Evolutionary conservation across 1,140 invertebrate species (phyloP), one percentile per base, ranked within the genome.

Genomic region (Dinothrombium tinctorium): DNA sequence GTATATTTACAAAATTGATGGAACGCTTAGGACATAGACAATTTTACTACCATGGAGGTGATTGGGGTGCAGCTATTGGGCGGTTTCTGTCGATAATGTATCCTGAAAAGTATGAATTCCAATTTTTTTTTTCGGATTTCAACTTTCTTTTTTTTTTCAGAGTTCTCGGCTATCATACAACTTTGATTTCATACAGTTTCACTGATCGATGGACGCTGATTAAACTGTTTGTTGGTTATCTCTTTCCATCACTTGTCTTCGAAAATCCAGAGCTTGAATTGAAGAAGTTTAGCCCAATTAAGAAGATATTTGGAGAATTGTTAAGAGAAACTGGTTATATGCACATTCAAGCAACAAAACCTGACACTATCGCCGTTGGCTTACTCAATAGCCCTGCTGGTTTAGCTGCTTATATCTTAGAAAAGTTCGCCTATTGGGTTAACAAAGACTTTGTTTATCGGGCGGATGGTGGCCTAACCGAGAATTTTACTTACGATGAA

Each of bases 321-420:
- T 8, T 81, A 0, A 60, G 69, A 49, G 80, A 86, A 57, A 55
- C 55, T 32, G 84, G 81, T 9, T 89, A 89, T 25, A 43, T 50
- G n/a, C 50, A 83, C 52, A 56, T 89, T 24, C 83, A 90, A 58
- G 64, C 76, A 2, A 82, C 78, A 0, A 87, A 86, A 56, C 84
- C 84, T 7, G 82, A 90, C 53, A 90, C 84, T 12, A 61, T 89
- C 41, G 80, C 76, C 76, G 60, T 54, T 57, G 31, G 14, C 21
- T 5, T 42, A 12, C 37, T 25, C 21, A 33, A 45, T 31, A 42
- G 28, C 32, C 40, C 46, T 1, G 39, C 20, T 12, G 45, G 40
- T 33, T 37, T 41, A 24, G 44, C 37, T 32, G 73, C 69, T 1
- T 86, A 84, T 48, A 70, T 83, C 9, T 52, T 84, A 3, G 82